Percentiles rank a stretch among this genome's conserved stretches.
Conservation (phyloP, 1,140 invertebrate species). For the Plectrocnemia conspersa region DNA sequence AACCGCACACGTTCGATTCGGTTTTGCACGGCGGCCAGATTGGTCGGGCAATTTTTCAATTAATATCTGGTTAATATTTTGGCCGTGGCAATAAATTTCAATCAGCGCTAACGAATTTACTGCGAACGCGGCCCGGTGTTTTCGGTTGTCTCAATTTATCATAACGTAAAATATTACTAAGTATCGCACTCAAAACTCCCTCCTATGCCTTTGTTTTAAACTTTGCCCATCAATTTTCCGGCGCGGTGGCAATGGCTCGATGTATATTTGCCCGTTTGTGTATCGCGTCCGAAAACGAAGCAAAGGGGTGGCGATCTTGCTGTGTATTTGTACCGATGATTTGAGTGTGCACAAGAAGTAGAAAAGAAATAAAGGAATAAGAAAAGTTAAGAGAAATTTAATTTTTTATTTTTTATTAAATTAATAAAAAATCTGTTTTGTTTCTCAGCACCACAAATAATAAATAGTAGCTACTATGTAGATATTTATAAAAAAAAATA, state of each 20-base stretch:
- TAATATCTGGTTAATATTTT: slow-evolving; percentile 35
- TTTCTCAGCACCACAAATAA: too few species aligned
- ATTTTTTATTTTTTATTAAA: too few species aligned
- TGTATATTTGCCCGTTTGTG: slow-evolving; percentile 19
- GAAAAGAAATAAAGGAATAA: too few species aligned
- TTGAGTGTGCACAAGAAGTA: too few species aligned
- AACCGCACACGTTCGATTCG: slow-evolving; percentile 20
- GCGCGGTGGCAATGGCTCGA: slow-evolving; percentile 9
- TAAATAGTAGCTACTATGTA: too few species aligned
- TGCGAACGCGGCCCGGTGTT: slow-evolving; percentile 31
- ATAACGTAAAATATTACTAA: slow-evolving; percentile 35
- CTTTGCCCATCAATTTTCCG: slow-evolving; percentile 32
- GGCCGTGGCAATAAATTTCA: slow-evolving; percentile 31
- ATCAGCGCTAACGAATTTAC: slow-evolving; percentile 35
- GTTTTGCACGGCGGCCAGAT: slow-evolving; percentile 13
- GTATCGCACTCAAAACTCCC: slow-evolving; percentile 30
- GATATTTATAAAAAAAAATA: too few species aligned
- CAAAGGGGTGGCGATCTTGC: too few species aligned
- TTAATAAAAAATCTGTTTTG: too few species aligned
- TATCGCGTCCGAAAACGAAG: not conserved
- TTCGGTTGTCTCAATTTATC: slow-evolving; percentile 36
- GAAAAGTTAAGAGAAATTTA: too few species aligned
- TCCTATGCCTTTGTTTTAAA: slow-evolving; percentile 32
- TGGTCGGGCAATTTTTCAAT: slow-evolving; percentile 33
- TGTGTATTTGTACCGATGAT: slow-evolving; percentile 13